Percentiles rank a stretch among this genome's conserved stretches.
Conservation (phyloP, 2,113 vertebrate species). For the Sapayoa aenigma region DNA sequence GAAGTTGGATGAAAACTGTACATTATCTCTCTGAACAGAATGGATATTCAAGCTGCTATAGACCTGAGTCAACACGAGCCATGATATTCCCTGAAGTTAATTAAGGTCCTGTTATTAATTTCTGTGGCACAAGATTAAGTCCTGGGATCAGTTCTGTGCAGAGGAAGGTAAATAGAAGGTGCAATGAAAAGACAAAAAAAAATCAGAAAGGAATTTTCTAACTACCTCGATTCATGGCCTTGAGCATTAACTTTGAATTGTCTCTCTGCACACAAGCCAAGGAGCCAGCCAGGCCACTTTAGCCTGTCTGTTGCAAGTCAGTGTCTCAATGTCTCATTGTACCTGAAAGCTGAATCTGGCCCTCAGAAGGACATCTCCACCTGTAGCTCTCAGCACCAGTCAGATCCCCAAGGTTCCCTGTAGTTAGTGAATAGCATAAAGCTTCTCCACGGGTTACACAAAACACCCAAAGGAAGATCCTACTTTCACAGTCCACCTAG, state of each 20-base stretch:
- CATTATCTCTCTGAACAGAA: neutral
- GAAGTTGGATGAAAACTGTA: neutral
- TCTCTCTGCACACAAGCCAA: neutral
- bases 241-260: neutral
- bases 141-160: neutral
- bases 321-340: neutral
- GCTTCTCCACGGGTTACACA: neutral
- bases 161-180: neutral
- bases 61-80: neutral
- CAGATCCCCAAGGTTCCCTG: neutral
- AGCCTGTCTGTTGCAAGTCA: neutral
- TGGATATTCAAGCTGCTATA: neutral
- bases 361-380: neutral
- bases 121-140: neutral
- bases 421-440: neutral
- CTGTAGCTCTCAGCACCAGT: neutral
- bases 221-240: neutral
- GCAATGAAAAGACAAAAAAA: neutral
- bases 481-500: neutral
- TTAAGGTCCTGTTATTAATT: neutral
- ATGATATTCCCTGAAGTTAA: neutral
- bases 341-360: accelerated
- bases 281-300: neutral
- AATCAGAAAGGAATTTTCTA: neutral
- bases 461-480: neutral